Base-by-base conservation (phyloP, 2,888 invertebrate genomes). In the Amphimallon solstitiale region DNA sequence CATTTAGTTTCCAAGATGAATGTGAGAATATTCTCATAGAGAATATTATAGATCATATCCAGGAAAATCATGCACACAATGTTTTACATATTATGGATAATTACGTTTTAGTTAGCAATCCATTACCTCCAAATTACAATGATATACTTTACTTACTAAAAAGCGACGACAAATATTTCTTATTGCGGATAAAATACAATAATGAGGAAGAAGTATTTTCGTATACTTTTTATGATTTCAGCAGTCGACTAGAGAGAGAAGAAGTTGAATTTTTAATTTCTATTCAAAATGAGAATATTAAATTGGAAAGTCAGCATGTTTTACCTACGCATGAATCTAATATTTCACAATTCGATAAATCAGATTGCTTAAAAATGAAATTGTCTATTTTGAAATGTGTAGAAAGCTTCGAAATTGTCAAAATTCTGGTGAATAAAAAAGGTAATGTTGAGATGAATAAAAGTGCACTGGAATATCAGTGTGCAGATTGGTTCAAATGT, bases 211-310 rank as follows among this genome's bases (percentile, higher is more conserved):
- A 38, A 19, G 2, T 9, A 9, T 19, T 19, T 21, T 19, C 10
- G 1, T 54, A 12, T 17, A 19, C 12, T 12, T 37, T 54, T 38
- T 54, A 54, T 12, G 38, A 54, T 12, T 54, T 54, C 12, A 21
- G n/a, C 1, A 37, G n/a, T 54, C 10, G 2, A 29, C n/a, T 7
- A 7, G 5, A 1, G 7, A 9, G 6, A 1, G 5, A 29, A 5
- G 5, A 29, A 29, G 29, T 2, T 29, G 1, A 5, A 1, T 29
- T 29, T 29, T 29, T 9, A 9, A 29, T 29, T 29, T 7, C 29
- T 1, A 29, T 29, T 7, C 7, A 5, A 29, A 5, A 29, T 29
- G 5, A 5, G 9, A 3, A 3, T 7, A 5, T 29, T 7, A 5
- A 29, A 1, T 7, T 29, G 6, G 9, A 29, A 29, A 29, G 1